These are phyloP conservation scores for Sisor rabdophorus DNA, from an alignment of 2,113 vertebrate genomes.

Conservation along the genomic window DNA sequence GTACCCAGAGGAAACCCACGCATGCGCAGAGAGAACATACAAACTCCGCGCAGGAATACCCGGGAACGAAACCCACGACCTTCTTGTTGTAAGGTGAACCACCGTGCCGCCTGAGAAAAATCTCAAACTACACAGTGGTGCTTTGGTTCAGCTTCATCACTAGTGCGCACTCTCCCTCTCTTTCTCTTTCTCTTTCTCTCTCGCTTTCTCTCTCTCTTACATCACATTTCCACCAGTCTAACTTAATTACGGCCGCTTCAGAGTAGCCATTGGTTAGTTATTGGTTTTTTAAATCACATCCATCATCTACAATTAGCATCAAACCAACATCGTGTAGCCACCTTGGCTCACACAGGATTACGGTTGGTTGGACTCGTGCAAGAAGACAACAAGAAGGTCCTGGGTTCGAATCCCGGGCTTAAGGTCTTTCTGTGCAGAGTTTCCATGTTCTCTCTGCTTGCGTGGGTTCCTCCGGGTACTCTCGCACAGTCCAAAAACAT, in stretches of 20 bases:
- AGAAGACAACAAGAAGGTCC: too few species aligned
- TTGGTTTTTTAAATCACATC: conserved; percentile 3
- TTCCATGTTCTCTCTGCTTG: too few species aligned
- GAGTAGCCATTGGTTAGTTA: neutral
- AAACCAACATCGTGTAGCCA: neutral
- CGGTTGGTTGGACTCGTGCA: neutral
- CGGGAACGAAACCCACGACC: too few species aligned
- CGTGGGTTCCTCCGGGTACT: too few species aligned
- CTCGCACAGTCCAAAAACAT: too few species aligned
- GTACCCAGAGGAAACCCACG: too few species aligned
- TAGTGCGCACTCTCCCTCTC: too few species aligned
- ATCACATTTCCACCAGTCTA: neutral
- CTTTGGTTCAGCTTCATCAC: neutral
- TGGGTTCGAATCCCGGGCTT: too few species aligned
- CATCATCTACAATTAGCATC: conserved; percentile 6
- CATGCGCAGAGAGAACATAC: too few species aligned
- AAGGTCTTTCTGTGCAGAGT: too few species aligned
- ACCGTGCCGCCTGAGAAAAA: neutral
- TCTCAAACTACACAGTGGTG: neutral
- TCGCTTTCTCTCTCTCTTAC: neutral
- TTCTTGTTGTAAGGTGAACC: neutral
- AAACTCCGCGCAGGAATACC: too few species aligned
- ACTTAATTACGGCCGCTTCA: neutral
- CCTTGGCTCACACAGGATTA: neutral
- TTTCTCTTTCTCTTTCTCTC: too few species aligned